Percentiles rank a stretch among this genome's conserved stretches.
phyloP scores from a whole-genome alignment of 2,113 vertebrate species.

The Theropithecus gelada region DNA sequence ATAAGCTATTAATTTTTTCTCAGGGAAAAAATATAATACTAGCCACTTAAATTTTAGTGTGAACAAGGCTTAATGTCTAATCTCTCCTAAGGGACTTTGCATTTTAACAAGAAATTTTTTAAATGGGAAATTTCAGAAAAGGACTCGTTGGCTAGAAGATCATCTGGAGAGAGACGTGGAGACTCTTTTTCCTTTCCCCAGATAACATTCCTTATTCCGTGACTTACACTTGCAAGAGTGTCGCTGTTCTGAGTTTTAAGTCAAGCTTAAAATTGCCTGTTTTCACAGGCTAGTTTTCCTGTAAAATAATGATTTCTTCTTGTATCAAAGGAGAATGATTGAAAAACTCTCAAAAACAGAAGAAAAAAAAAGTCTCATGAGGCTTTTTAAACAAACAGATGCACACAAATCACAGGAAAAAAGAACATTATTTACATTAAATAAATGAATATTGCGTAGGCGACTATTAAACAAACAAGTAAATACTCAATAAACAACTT shows the following conservation, averaged over 20 bases:
- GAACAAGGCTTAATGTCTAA: constrained; percentile 44
- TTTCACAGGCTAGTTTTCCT: background rate
- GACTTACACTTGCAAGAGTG: background rate
- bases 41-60: constrained; percentile 39
- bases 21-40: background rate
- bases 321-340: background rate
- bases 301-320: constrained; percentile 36
- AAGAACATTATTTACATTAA: background rate
- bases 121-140: constrained; percentile 15
- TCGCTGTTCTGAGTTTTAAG: background rate
- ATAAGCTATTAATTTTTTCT: constrained; percentile 9
- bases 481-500: background rate
- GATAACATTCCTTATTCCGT: background rate
- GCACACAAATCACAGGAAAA: background rate
- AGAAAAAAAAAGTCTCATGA: background rate
- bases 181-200: background rate
- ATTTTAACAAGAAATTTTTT: constrained; percentile 44
- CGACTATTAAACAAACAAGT: background rate
- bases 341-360: background rate
- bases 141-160: background rate
- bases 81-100: background rate
- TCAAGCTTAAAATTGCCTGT: constrained; percentile 28
- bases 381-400: background rate
- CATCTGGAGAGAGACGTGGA: background rate
- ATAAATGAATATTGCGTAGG: background rate